Conservation (phyloP, 2,113 vertebrate genomes). For the Oplegnathus fasciatus region DNA sequence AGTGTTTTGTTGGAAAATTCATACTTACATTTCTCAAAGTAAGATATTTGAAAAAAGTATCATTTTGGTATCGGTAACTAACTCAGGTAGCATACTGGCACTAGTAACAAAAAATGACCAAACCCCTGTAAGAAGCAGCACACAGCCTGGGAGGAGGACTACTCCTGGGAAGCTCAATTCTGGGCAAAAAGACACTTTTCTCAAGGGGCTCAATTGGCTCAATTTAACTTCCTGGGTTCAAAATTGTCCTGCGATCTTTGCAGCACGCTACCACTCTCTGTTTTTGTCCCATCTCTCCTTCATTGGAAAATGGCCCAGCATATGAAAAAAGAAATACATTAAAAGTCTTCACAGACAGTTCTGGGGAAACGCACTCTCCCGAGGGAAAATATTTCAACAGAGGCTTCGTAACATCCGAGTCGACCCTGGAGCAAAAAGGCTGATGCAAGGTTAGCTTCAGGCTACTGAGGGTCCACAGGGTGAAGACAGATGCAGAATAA, state of each 20-base stretch:
- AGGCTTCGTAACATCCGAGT: slow-evolving; percentile 25
- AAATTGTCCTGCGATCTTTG: slow-evolving; percentile 19
- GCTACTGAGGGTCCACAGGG: slow-evolving; percentile 25
- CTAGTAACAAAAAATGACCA: not conserved
- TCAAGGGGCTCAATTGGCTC: not conserved
- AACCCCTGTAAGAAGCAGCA: not conserved
- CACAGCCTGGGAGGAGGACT: not conserved
- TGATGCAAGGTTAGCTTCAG: slow-evolving; percentile 51
- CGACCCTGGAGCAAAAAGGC: slow-evolving; percentile 45
- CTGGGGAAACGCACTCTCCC: slow-evolving; percentile 14
- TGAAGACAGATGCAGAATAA: slow-evolving; percentile 37
- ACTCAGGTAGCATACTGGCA: not conserved
- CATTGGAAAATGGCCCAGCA: slow-evolving; percentile 19
- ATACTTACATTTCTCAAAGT: not conserved
- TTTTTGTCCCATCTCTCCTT: not conserved
- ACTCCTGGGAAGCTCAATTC: slow-evolving; percentile 10
- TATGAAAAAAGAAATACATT: not conserved
- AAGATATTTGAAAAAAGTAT: not conserved
- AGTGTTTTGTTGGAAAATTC: too few relatives aligned
- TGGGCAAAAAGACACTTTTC: not conserved
- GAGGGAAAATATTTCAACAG: slow-evolving; percentile 15
- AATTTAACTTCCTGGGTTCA: slow-evolving; percentile 13
- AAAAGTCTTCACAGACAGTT: slow-evolving; percentile 26
- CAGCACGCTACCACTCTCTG: not conserved
- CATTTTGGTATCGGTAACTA: not conserved